phyloP scores from a whole-genome alignment of 2,888 invertebrate species.

The Rambutsinella grinnellia region DNA sequence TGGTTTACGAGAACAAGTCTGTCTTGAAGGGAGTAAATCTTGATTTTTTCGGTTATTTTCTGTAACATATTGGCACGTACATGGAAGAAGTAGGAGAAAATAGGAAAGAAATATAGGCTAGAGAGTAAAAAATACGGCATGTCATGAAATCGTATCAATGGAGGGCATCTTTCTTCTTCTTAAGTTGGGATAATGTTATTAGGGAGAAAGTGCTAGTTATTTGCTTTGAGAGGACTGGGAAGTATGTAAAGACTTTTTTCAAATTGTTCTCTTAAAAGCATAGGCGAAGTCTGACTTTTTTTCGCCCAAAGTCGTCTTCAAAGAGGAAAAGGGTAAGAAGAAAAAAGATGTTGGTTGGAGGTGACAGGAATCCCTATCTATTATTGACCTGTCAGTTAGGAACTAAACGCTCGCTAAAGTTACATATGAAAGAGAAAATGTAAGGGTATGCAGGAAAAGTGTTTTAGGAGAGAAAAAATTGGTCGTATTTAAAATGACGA shows the following conservation, averaged over 20 bases:
- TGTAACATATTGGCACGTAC: slow-evolving; percentile 26
- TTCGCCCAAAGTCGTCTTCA: too few relatives aligned
- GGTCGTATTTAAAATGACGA: neutral
- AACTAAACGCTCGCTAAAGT: slow-evolving; percentile 13
- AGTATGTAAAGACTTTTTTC: neutral
- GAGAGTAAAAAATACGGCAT: neutral
- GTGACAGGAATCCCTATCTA: slow-evolving; percentile 50
- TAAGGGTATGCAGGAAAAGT: neutral
- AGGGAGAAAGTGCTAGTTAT: neutral
- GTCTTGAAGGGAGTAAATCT: slow-evolving; percentile 24
- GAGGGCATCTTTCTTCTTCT: neutral
- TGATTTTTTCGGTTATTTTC: slow-evolving; percentile 15
- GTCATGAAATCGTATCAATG: neutral
- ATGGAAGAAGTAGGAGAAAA: neutral
- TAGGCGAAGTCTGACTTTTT: neutral
- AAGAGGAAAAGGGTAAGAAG: slow-evolving; percentile 1
- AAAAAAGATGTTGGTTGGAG: slow-evolving; percentile 42
- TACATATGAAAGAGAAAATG: neutral
- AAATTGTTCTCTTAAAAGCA: neutral
- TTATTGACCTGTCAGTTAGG: slow-evolving; percentile 51
- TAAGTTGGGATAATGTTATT: neutral
- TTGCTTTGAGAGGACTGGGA: neutral
- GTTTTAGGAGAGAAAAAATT: neutral
- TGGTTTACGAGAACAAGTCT: slow-evolving; percentile 2
- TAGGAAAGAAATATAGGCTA: neutral